A percentile compares a stretch with the other conserved stretches of the same genome.
Evolutionary conservation across 2,797 vertebrate genomes (phyloP).

Genomic region (Yasuhikotakia modesta): DNA sequence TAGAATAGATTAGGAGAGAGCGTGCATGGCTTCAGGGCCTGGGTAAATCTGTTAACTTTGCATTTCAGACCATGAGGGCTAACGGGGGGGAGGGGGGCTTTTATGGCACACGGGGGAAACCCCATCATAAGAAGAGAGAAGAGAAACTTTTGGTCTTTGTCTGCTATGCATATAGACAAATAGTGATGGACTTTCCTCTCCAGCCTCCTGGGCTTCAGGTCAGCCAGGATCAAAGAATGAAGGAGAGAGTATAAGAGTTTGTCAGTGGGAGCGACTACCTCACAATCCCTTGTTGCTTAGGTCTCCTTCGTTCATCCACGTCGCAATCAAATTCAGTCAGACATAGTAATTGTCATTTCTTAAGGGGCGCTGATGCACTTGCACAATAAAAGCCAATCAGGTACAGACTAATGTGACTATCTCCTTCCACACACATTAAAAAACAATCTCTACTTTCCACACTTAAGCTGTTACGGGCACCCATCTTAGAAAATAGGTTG

Average conservation of each 20-base stretch:
- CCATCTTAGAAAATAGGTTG: slow-evolving; percentile 69
- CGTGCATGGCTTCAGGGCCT: slow-evolving; percentile 73
- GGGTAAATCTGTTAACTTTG: slow-evolving; percentile 79
- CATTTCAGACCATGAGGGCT: slow-evolving; percentile 72
- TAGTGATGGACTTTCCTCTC: slow-evolving; percentile 47
- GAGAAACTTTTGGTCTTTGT: slow-evolving; percentile 58
- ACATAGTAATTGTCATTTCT: slow-evolving; percentile 38
- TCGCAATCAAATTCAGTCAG: slow-evolving; percentile 33
- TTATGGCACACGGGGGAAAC: slow-evolving; percentile 67
- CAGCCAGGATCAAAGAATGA: slow-evolving; percentile 10
- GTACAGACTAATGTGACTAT: slow-evolving; percentile 47
- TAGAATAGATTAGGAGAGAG: slow-evolving; percentile 81
- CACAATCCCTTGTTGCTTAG: slow-evolving; percentile 4
- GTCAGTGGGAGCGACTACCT: background rate
- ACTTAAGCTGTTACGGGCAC: slow-evolving; percentile 59
- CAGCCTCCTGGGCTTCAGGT: slow-evolving; percentile 19
- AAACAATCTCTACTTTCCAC: slow-evolving; percentile 46
- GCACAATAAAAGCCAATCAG: slow-evolving; percentile 51
- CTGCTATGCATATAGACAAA: slow-evolving; percentile 53
- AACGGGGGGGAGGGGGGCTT: slow-evolving; percentile 24
- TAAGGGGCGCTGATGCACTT: slow-evolving; percentile 43
- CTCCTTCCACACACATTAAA: slow-evolving; percentile 54
- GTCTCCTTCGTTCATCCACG: background rate
- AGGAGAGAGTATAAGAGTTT: background rate
- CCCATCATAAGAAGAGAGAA: slow-evolving; percentile 65